Base-by-base conservation (phyloP, 2,797 vertebrate genomes). In the Pangasius mekongensis region DNA sequence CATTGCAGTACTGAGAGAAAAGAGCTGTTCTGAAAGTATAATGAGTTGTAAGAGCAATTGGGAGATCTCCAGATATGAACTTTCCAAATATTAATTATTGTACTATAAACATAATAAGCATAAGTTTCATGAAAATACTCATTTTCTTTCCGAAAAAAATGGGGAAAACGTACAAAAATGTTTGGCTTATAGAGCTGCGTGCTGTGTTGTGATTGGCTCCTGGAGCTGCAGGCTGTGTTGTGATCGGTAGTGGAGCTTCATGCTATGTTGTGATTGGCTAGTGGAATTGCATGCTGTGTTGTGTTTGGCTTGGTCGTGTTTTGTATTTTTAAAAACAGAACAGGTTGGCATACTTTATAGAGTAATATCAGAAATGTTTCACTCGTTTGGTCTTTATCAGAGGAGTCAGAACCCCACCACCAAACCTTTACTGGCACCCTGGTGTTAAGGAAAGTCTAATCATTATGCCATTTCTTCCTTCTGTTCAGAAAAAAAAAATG, bases 221-320 rank as follows among this genome's bases (percentile, higher is more conserved):
- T 73, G 66, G 66, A 69, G 39, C 69, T 73, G 36, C 36, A 22
- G 11, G 74, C 39, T 52, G 47, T 77, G 47, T 52, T 52, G 47
- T 49, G 47, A 77, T 77, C 20, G 7, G 47, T 52, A 27, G 2
- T 52, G 47, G 74, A 49, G 14, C 47, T 77, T 10, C 74, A 77
- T 52, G 74, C 47, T 77, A 13, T 30, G 74, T 52, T 77, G 74
- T 77, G 47, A 77, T 76, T 76, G 43, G 43, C 73, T 73, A 22
- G 16, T 43, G 18, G 33, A 73, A 43, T 1, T 76, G 11, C 24
- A 47, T 14, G 73, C 73, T 49, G 43, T 49, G 22, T 49, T 76
- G 1, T 14, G 39, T n/a, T 47, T 76, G 10, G 73, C 73, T 54
- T 54, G 73, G 36, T 73, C 1, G 14, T n/a, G 22, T 11, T 73